Base-by-base conservation (phyloP, 2,888 invertebrate genomes). In the Pocota personata region DNA sequence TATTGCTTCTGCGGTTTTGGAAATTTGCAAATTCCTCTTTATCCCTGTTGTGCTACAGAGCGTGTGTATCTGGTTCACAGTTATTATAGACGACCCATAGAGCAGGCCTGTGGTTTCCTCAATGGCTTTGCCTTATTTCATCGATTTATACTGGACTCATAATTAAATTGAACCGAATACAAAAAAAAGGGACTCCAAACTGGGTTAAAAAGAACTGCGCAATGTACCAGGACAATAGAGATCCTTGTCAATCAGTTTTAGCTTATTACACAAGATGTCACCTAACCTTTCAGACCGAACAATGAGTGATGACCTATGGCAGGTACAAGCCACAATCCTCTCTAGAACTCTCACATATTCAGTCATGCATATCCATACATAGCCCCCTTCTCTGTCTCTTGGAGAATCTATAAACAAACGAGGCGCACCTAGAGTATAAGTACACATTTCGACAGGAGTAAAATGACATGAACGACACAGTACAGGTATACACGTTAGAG, bases 1-100 rank as follows among this genome's bases (percentile, higher is more conserved):
- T 84, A 80, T 84, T 84, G 80, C 75, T 76, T 52, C 50, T 84
- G 84, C 52, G 84, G 84, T 76, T 84, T 84, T 83, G 30, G 21
- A 83, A 83, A 73, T 78, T 78, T 78, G 60, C 66, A 83, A 83
- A 84, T 64, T 79, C 55, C 67, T 73, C 55, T 64, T 55, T 55
- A 52, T 32, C 62, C 40, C 35, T 8, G n/a, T n/a, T 58, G 21
- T 43, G 72, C 12, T 24, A 32, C 5, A 12, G 30, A 12, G 19
- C 10, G 35, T 21, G 21, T 6, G 67, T 21, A 3, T 37, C 12
- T 60, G 40, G 10, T 21, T 12, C 37, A 62, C 16, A 66, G 58
- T 40, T 58, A 78, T 82, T 82, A 76, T 50, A 58, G 58, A 72
- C 64, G 72, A 52, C 52, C 78, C 77, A 83, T 83, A 46, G 43